These are phyloP conservation scores for Sinocyclocheilus rhinocerous DNA, from an alignment of 2,113 vertebrate genomes.

Conservation along the genomic window DNA sequence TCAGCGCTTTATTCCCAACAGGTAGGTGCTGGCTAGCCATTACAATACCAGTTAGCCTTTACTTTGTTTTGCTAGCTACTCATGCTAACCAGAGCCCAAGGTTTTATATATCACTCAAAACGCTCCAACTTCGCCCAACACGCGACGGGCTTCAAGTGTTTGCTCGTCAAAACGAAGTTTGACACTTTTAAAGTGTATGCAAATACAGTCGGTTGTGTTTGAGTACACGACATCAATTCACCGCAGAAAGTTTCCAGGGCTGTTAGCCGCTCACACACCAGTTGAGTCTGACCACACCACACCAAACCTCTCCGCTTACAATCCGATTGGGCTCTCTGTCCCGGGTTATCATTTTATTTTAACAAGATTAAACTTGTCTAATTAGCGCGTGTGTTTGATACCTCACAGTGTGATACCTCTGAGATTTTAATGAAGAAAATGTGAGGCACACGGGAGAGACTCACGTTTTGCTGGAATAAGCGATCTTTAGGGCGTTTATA, in stretches of 20 bases:
- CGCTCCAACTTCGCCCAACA: background rate
- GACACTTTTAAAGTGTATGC: constrained; percentile 20
- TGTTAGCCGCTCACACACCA: constrained; percentile 26
- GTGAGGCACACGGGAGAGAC: constrained; percentile 11
- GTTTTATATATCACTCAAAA: background rate
- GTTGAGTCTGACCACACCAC: constrained; percentile 1
- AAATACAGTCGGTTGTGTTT: background rate
- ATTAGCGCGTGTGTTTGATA: constrained; percentile 5
- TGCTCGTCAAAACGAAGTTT: background rate
- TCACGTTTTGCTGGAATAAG: constrained; percentile 33
- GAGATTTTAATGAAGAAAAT: constrained; percentile 8
- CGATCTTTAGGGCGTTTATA: constrained; percentile 23
- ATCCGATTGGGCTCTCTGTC: background rate
- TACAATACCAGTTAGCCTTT: constrained; percentile 45
- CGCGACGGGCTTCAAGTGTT: background rate
- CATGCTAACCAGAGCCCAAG: constrained; percentile 7
- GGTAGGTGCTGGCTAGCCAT: constrained; percentile 54
- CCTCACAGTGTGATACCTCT: background rate
- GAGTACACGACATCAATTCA: constrained; percentile 17
- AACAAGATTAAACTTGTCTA: constrained; percentile 16
- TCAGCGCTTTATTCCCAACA: constrained; percentile 57
- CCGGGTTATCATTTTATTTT: constrained; percentile 9
- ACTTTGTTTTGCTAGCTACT: constrained; percentile 49
- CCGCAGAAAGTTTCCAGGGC: constrained; percentile 34
- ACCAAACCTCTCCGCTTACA: constrained; percentile 18